Evolutionary conservation across 2,888 invertebrate species (phyloP).

Genomic region (Platynereis dumerilii): DNA sequence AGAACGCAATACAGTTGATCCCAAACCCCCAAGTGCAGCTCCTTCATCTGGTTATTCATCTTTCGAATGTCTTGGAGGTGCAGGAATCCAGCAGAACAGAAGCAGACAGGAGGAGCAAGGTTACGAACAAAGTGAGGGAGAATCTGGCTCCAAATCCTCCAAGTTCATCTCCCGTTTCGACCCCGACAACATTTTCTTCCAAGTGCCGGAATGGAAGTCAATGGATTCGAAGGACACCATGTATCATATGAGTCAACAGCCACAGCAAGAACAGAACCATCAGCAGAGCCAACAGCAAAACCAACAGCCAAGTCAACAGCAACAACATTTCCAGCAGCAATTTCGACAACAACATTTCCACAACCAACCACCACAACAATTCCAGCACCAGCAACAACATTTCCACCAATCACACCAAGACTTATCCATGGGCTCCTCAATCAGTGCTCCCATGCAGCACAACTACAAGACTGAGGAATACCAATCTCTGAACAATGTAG

Average conservation of each 20-base stretch:
- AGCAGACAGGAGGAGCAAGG: neutral
- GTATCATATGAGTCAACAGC: neutral
- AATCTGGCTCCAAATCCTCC: neutral
- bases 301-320: too few relatives aligned
- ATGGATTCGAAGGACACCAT: constrained; percentile 17
- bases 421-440: too few relatives aligned
- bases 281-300: too few relatives aligned
- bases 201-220: constrained; percentile 13
- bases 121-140: neutral
- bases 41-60: constrained; percentile 19
- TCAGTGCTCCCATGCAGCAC: neutral
- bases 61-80: constrained; percentile 4
- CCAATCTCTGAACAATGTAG: constrained; percentile 9
- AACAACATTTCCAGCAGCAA: too few relatives aligned
- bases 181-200: constrained; percentile 20
- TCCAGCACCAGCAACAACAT: too few relatives aligned
- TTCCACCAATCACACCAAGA: too few relatives aligned
- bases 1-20: too few relatives aligned
- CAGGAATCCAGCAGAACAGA: neutral
- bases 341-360: too few relatives aligned
- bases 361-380: too few relatives aligned
- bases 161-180: constrained; percentile 19
- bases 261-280: too few relatives aligned
- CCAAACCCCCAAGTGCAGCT: neutral
- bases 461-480: constrained; percentile 1